Conservation (phyloP, 2,113 vertebrate genomes). For the Hepsetus odoe region DNA sequence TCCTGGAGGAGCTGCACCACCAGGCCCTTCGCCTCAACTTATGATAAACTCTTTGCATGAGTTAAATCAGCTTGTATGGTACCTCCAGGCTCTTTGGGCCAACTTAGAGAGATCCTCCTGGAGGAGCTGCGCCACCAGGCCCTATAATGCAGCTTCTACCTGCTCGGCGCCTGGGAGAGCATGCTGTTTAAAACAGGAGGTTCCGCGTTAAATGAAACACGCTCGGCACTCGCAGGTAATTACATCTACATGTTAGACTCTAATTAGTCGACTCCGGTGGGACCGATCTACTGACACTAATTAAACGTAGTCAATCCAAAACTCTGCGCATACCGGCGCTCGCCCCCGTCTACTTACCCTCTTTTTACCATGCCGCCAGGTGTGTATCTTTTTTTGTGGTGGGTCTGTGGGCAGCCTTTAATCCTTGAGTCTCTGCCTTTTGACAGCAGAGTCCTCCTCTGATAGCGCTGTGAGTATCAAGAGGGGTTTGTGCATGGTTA, state of each 20-base stretch:
- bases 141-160: constrained; percentile 19
- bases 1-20: no score
- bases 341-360: constrained; percentile 16
- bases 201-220: constrained; percentile 60
- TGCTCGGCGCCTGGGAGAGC: constrained; percentile 18
- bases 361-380: constrained; percentile 27
- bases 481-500: constrained; percentile 82
- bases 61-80: no score
- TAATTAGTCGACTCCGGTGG: constrained; percentile 82
- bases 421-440: constrained; percentile 42
- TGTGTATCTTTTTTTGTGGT: constrained; percentile 38
- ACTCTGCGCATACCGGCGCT: constrained; percentile 62
- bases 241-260: constrained; percentile 80
- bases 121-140: no score
- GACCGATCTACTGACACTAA: constrained; percentile 78
- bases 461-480: constrained; percentile 43
- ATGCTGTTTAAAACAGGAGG: constrained; percentile 51
- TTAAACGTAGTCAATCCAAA: constrained; percentile 80
- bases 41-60: no score
- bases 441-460: constrained; percentile 38
- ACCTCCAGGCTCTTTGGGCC: no score
- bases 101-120: no score
- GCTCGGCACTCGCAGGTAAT: constrained; percentile 70
- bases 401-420: constrained; percentile 36
- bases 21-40: no score